phyloP scores from a whole-genome alignment of 2,113 vertebrate genomes.

The Vidua macroura region DNA sequence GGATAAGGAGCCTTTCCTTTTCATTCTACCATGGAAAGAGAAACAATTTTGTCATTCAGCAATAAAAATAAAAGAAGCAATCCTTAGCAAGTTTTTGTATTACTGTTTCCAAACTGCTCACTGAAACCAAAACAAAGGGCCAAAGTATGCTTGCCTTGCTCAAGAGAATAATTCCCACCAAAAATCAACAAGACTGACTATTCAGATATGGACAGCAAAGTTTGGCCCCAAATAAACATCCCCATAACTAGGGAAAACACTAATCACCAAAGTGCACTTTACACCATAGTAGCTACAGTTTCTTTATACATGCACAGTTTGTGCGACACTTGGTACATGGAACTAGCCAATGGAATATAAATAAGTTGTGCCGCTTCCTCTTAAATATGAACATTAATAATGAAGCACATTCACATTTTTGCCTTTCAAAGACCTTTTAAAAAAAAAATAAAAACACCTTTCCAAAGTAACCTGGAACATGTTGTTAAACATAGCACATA shows the following conservation, averaged over 20 bases:
- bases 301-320: slow-evolving; percentile 73
- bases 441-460: slow-evolving; percentile 14
- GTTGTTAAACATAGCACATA: slow-evolving; percentile 25
- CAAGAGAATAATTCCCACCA: background rate
- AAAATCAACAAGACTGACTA: slow-evolving; percentile 19
- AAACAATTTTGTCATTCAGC: background rate
- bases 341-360: slow-evolving; percentile 68
- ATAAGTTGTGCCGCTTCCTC: slow-evolving; percentile 73
- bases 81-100: slow-evolving; percentile 36
- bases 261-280: slow-evolving; percentile 73
- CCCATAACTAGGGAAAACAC: slow-evolving; percentile 63
- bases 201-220: slow-evolving; percentile 36
- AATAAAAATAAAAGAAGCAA: background rate
- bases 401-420: slow-evolving; percentile 74
- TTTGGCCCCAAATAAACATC: slow-evolving; percentile 64
- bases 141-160: slow-evolving; percentile 32
- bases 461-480: slow-evolving; percentile 13
- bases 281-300: slow-evolving; percentile 69
- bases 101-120: slow-evolving; percentile 28
- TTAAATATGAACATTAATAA: slow-evolving; percentile 76
- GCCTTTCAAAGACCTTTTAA: slow-evolving; percentile 61
- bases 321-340: slow-evolving; percentile 59
- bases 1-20: slow-evolving; percentile 18
- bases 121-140: slow-evolving; percentile 53
- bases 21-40: slow-evolving; percentile 45